Evolutionary conservation across 1,140 invertebrate species (phyloP).

Genomic region (Orchestia grillus): DNA sequence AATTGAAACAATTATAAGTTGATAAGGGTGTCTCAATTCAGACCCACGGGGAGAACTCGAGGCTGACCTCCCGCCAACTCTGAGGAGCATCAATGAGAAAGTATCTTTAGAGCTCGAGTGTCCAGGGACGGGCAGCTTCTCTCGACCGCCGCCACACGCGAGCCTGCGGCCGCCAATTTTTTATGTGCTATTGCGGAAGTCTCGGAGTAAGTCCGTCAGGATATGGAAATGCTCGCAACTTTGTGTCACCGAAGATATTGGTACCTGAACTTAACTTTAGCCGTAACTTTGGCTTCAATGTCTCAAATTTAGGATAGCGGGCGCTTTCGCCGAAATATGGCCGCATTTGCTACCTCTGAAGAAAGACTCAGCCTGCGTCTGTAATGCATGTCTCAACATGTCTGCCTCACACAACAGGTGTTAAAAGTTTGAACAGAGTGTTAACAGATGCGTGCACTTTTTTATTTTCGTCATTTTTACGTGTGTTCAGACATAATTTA

Average conservation of each 20-base stretch:
- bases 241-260: not conserved
- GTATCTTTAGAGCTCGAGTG: too few relatives aligned
- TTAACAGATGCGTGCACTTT: too few relatives aligned
- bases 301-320: not conserved
- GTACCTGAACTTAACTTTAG: not conserved
- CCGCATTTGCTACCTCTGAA: not conserved
- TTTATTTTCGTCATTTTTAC: too few relatives aligned
- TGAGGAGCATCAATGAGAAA: too few relatives aligned
- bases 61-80: too few relatives aligned
- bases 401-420: too few relatives aligned
- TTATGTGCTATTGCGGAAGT: conserved; percentile 7
- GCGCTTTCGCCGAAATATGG: not conserved
- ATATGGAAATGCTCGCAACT: not conserved
- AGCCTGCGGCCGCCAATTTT: not conserved
- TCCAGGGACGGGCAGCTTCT: not conserved
- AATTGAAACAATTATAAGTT: too few relatives aligned
- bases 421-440: too few relatives aligned
- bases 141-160: not conserved
- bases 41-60: too few relatives aligned
- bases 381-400: too few relatives aligned
- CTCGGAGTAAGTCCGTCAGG: not conserved
- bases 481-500: too few relatives aligned
- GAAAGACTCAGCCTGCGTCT: not conserved
- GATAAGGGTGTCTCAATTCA: too few relatives aligned
- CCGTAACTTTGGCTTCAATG: not conserved